Evolutionary conservation across 2,888 invertebrate genomes (phyloP), one percentile per base, ranked within the genome.

Genomic region (Meghimatium bilineatum): DNA sequence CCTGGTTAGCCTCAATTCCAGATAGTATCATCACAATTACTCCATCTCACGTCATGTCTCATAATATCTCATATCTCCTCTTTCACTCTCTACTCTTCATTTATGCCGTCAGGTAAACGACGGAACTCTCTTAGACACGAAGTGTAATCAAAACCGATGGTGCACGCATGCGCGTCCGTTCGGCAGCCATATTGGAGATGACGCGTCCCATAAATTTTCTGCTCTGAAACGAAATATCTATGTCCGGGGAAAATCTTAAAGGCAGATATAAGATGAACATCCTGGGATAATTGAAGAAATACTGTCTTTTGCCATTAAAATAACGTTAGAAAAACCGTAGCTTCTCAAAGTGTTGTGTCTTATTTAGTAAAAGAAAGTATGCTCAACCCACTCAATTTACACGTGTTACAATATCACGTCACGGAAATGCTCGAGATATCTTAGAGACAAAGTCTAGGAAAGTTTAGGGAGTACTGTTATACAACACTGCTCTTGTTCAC

Each of bases 91-190:
- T 17, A 10, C 32, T 32, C 17, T 17, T 66, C 3, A 0, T 0
- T 36, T 32, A 17, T 32, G 17, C 23, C 34, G 52, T 52, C 74
- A 52, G 34, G 34, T 52, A 60, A 52, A n/a, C 80, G 63, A 63
- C 32, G 66, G 49, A 67, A n/a, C 38, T 67, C 10, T 52, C 67
- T 75, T 36, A 44, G 74, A 36, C 75, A 75, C 34, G 49, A 77
- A 67, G 82, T 77, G 52, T 66, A 77, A 82, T 82, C 29, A 71
- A 82, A 82, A 69, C 52, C 38, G 76, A 82, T 77, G 82, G 67
- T 49, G 76, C 82, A 69, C 76, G 82, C 77, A 82, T 82, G 82
- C 82, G 82, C 60, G 77, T 66, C 56, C 52, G 69, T 52, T 44
- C 67, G 69, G 82, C 52, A 36, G 77, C 56, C 76, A 77, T 77